Conservation (phyloP, 92 coral and sea anemone species). For the Siderastrea siderea region DNA sequence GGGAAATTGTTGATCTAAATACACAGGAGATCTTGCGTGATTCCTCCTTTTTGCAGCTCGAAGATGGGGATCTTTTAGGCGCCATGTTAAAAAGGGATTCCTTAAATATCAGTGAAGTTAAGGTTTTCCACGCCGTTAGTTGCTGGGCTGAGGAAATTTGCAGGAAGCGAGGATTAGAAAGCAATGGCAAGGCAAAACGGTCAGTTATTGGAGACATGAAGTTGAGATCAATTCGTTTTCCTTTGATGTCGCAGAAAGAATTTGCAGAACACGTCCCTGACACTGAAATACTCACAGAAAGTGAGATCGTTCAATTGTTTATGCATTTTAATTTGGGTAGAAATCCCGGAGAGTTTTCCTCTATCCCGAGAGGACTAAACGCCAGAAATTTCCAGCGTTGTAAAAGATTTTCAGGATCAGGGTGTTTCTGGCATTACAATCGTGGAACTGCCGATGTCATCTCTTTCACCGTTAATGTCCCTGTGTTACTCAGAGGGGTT, state of each 20-base stretch:
- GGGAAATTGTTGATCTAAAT: conserved; percentile 7
- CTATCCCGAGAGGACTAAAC: neutral
- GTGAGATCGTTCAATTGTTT: conserved; percentile 6
- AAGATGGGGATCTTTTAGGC: neutral
- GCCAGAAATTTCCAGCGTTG: neutral
- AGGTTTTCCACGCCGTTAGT: conserved; percentile 12
- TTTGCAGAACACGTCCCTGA: conserved; percentile 7
- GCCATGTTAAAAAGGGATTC: conserved; percentile 13
- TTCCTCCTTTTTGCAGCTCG: neutral
- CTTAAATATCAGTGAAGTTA: neutral
- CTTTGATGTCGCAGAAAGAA: conserved; percentile 23
- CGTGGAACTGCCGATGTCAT: neutral
- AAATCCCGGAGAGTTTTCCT: neutral
- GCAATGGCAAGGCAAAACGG: conserved; percentile 11
- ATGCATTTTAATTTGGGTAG: neutral
- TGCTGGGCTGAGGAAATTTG: conserved; percentile 2
- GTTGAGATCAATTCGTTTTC: conserved; percentile 11
- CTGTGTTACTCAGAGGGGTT: conserved; percentile 8
- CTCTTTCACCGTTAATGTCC: conserved; percentile 6
- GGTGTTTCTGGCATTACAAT: conserved; percentile 14
- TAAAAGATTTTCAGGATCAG: neutral
- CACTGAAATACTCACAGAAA: conserved; percentile 2
- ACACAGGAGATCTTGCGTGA: neutral
- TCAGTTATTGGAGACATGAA: neutral
- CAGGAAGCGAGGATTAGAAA: neutral